Evolutionary conservation across 2,113 vertebrate species (phyloP).

Genomic region (Elachura formosa): DNA sequence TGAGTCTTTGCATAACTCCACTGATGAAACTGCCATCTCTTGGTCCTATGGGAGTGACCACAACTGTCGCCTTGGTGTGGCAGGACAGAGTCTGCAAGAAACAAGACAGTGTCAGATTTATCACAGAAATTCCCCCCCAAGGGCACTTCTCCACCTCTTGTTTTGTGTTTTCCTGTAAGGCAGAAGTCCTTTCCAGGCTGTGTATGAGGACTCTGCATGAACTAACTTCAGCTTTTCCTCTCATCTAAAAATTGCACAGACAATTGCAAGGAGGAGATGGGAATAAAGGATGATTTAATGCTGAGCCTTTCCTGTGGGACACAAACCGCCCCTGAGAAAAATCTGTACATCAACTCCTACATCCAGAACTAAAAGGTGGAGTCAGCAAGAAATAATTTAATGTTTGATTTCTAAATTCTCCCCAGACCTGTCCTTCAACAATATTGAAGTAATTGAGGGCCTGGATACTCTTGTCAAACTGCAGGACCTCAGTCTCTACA

Average conservation of each 20-base stretch:
- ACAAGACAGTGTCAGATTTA: neutral
- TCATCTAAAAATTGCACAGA: neutral
- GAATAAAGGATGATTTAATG: neutral
- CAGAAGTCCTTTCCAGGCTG: neutral
- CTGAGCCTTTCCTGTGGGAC: neutral
- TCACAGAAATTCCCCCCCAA: neutral
- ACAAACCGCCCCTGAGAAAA: neutral
- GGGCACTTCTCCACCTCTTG: neutral
- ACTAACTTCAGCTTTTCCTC: neutral
- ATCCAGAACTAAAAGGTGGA: neutral
- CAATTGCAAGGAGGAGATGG: neutral
- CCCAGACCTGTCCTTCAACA: slow-evolving; percentile 93
- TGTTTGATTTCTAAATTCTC: neutral
- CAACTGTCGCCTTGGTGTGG: neutral
- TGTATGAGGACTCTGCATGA: neutral
- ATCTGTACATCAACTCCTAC: neutral
- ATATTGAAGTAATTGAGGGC: slow-evolving; percentile 86
- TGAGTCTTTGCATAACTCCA: neutral
- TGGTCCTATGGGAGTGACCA: neutral
- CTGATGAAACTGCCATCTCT: neutral
- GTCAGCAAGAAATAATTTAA: neutral
- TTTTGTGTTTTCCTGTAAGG: neutral
- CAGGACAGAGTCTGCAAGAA: neutral
- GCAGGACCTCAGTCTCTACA: slow-evolving; percentile 84
- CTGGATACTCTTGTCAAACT: slow-evolving; percentile 81